Evolutionary conservation across 2,113 vertebrate species (phyloP), one percentile per base, ranked within the genome.

Genomic region (Tragelaphus strepsiceros): DNA sequence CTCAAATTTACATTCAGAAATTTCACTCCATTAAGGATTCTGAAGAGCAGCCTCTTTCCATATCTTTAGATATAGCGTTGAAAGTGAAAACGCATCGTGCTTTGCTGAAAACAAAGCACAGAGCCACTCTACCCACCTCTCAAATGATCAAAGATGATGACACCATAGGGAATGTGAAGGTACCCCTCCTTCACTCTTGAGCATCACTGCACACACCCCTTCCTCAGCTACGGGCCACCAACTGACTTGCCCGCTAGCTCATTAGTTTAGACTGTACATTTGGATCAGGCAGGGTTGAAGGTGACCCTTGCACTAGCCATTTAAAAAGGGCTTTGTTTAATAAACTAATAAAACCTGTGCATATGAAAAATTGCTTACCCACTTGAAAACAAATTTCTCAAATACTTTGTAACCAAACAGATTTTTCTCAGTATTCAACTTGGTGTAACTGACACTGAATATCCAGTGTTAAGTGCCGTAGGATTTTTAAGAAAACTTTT

Each of bases 281-380:
- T 92, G 67, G 82, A 84, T n/a, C 17, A 93, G 67, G 54, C 32
- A 51, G 35, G 17, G 7, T 1, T 93, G 80, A 87, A 92, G 82
- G 39, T 91, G 90, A 95, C 78, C 88, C 74, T 32, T 51, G 4
- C 35, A 71, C 13, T 26, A 77, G 19, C 54, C 56, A 16, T 16
- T 88, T 88, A 51, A 62, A 82, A 49, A 93, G 54, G 32, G 71
- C 43, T 94, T 93, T 89, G 43, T 62, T 93, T 28, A 35, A 12
- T 32, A 89, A 78, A 88, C 61, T 49, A 93, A 86, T 74, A 88
- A 83, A n/a, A 86, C 43, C 21, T 26, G 24, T n/a, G 46, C 51
- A 61, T 26, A 59, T n/a, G 39, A 56, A 96, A 96, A 96, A 92
- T 61, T 71, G 97, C 95, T 97, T 94, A 96, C 67, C 39, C 12